Base-by-base conservation (phyloP, 2,888 invertebrate species). In the Zhuqinia jingwanae region DNA sequence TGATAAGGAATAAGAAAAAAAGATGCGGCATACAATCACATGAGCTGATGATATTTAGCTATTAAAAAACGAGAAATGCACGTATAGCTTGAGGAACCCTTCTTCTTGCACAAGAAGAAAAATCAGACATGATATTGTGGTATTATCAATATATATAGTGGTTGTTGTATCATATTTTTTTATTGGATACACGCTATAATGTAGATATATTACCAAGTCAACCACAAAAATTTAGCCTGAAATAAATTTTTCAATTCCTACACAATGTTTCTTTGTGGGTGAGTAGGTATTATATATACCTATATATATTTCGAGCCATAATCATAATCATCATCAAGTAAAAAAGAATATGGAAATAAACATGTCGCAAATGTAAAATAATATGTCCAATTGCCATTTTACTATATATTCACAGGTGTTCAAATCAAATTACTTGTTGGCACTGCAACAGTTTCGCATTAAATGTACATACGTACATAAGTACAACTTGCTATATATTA, bases 371-470 rank as follows among this genome's bases (percentile, higher is more conserved):
- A 47, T 47, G 47, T 47, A 47, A 47, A 11, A 47, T 11, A 47
- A 47, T 47, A 47, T 13, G 47, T 47, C 47, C 47, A 53, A 17
- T 53, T 53, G 2, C 8, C 36, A n/a, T 36, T 36, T 36, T 36
- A 36, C 36, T 8, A 36, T 3, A 22, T 27, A 25, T n/a, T 73
- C 73, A 73, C 73, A 73, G 73, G 73, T 73, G 73, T 73, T 73
- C 73, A 73, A 73, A 73, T 73, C 73, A 73, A 73, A 73, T 73
- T 73, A 73, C 73, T 73, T 73, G 73, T 73, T 73, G 73, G 73
- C 25, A 73, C 73, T 53, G 73, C 73, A 73, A 73, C 73, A 47
- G 73, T 73, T 73, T 73, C 11, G 47, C n/a, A 73, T 17, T 36
- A 36, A 17, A 53, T 27, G 30, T 22, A 73, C 50, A 25, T 36